Evolutionary conservation across 1,140 invertebrate genomes (phyloP).

Genomic region (Megathymus violae): DNA sequence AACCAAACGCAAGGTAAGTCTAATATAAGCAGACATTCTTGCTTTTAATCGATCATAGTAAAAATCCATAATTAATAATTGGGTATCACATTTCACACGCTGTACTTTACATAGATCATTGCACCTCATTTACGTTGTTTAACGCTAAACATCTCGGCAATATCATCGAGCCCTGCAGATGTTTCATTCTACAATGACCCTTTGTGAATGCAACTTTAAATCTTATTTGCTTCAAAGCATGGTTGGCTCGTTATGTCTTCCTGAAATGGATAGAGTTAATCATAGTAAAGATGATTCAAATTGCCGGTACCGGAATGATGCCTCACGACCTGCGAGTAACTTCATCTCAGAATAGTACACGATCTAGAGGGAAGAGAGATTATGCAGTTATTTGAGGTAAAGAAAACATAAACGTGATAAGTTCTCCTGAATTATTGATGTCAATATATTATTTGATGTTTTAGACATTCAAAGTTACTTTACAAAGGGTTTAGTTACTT

Average conservation of each 20-base stretch:
- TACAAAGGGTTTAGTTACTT: no score
- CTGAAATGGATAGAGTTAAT: background rate
- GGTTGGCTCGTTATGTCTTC: background rate
- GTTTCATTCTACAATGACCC: background rate
- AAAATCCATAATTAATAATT: background rate
- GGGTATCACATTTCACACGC: background rate
- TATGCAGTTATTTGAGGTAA: slow-evolving; percentile 9
- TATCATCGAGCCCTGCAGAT: background rate
- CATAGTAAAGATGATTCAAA: slow-evolving; percentile 28
- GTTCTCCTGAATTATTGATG: no score
- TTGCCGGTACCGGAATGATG: slow-evolving; percentile 38
- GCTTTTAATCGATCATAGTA: no score
- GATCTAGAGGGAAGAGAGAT: slow-evolving; percentile 13
- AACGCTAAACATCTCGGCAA: slow-evolving; percentile 11
- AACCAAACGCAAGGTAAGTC: no score
- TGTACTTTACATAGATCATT: background rate
- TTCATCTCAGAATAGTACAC: slow-evolving; percentile 15
- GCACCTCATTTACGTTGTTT: slow-evolving; percentile 18
- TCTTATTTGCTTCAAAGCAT: background rate
- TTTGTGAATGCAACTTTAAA: background rate
- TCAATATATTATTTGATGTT: no score
- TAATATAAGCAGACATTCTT: no score
- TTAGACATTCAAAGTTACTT: no score
- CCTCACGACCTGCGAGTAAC: slow-evolving; percentile 20
- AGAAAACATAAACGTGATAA: slow-evolving; percentile 1